Conservation (phyloP, 1,140 invertebrate genomes). For the Trichoplusia ni region DNA sequence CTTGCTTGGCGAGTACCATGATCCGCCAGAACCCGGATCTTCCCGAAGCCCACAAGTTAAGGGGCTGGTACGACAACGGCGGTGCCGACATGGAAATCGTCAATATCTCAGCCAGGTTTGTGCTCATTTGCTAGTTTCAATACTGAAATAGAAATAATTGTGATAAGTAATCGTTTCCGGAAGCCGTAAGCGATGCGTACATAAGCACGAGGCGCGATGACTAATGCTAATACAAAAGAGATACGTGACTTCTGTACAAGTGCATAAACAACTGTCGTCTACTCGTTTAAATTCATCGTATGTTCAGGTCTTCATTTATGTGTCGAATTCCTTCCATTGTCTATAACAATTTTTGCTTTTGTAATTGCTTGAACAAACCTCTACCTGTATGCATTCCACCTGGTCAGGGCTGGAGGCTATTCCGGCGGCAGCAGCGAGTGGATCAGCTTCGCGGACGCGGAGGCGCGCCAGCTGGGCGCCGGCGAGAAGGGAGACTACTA, state of each 20-base stretch:
- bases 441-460: constrained; percentile 89
- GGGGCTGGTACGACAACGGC: constrained; percentile 94
- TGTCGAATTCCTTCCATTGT: no score
- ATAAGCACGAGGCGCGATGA: not conserved
- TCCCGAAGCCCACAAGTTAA: constrained; percentile 90
- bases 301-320: no score
- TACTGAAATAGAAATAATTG: not conserved
- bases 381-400: not conserved
- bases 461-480: constrained; percentile 84
- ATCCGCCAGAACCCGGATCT: constrained; percentile 94
- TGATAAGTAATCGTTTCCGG: not conserved
- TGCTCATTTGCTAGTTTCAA: not conserved
- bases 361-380: not conserved
- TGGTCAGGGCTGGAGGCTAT: constrained; percentile 65
- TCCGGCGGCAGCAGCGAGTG: constrained; percentile 80
- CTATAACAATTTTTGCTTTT: no score
- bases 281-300: no score
- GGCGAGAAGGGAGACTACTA: constrained; percentile 91
- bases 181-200: not conserved
- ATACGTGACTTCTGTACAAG: no score
- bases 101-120: constrained; percentile 85
- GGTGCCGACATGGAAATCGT: constrained; percentile 84
- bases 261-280: no score
- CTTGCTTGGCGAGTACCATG: constrained; percentile 82
- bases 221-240: no score